Conservation (phyloP, 2,113 vertebrate genomes). For the Caranx melampygus region DNA sequence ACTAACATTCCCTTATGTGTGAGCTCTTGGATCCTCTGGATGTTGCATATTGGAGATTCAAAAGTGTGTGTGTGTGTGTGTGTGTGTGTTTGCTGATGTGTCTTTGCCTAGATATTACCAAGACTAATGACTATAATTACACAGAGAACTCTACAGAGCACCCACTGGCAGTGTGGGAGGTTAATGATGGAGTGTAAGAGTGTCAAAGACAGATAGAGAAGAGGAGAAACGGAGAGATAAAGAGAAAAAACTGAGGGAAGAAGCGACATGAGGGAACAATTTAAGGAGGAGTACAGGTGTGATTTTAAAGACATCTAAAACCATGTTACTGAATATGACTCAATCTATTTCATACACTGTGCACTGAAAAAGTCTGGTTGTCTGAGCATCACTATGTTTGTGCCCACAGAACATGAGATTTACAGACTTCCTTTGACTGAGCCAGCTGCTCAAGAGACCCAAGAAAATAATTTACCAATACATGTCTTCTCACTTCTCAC, state of each 20-base stretch:
- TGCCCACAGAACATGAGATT: neutral
- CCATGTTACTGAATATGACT: neutral
- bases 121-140: conserved; percentile 81
- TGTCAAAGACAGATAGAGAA: conserved; percentile 56
- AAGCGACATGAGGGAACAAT: neutral
- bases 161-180: conserved; percentile 78
- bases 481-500: neutral
- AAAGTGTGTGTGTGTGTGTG: conserved; percentile 5
- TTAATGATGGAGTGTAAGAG: conserved; percentile 73
- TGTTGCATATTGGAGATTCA: conserved; percentile 42
- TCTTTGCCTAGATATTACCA: conserved; percentile 62
- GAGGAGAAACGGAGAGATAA: neutral
- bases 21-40: conserved; percentile 46
- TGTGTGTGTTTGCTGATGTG: conserved; percentile 34
- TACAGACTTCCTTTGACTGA: neutral
- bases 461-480: neutral
- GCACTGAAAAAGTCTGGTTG: neutral
- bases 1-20: conserved; percentile 24
- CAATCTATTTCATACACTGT: no score
- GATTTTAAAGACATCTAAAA: neutral
- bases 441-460: neutral
- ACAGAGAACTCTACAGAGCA: conserved; percentile 67
- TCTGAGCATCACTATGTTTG: neutral
- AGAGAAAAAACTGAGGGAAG: conserved; percentile 1
- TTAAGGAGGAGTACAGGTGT: neutral